A percentile compares a stretch with the other conserved stretches of the same genome.
phyloP scores from a whole-genome alignment of 2,888 invertebrate genomes.

The Parnassius orleans region DNA sequence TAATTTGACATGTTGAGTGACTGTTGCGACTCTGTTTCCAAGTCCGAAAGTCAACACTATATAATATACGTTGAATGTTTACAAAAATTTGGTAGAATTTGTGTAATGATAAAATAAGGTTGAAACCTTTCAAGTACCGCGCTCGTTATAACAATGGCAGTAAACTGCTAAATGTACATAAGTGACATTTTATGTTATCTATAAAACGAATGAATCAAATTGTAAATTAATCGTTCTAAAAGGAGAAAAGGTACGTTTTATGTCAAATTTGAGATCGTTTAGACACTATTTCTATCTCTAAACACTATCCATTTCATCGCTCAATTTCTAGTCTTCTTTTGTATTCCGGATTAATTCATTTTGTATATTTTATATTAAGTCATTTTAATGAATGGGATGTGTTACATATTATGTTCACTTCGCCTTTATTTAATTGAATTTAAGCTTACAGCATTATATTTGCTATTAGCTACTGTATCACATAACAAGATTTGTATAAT shows the following conservation, averaged over 20 bases:
- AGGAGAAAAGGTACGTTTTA: neutral
- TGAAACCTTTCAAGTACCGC: no score
- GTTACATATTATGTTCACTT: neutral
- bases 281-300: constrained; percentile 6
- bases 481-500: no score
- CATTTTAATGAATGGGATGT: neutral
- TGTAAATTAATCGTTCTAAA: neutral
- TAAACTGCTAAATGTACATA: constrained; percentile 9
- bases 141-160: no score
- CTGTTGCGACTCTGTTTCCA: neutral
- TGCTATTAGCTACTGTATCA: no score
- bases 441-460: neutral
- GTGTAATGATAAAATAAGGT: neutral
- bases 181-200: constrained; percentile 3
- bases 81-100: neutral
- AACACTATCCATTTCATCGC: constrained; percentile 34
- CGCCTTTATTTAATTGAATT: neutral
- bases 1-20: constrained; percentile 4
- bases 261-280: constrained; percentile 4
- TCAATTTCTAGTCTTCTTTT: constrained; percentile 64
- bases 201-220: constrained; percentile 1
- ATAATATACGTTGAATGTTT: no score
- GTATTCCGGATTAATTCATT: constrained; percentile 12
- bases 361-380: neutral
- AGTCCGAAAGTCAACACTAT: neutral